phyloP scores from a whole-genome alignment of 2,888 invertebrate genomes.

The Eudasyphora cyanicolor region DNA sequence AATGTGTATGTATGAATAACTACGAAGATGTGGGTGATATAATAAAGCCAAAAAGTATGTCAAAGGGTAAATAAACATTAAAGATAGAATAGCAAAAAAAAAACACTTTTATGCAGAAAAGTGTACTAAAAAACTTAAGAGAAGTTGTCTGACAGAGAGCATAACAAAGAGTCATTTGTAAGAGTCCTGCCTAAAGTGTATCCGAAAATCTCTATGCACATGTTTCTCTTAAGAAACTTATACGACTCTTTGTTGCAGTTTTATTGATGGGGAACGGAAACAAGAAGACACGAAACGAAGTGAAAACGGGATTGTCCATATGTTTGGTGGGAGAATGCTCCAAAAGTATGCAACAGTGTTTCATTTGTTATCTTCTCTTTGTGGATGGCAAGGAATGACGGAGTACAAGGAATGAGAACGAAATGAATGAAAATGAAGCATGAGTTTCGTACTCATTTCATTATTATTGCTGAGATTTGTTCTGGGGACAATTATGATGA shows the following conservation, averaged over 20 bases:
- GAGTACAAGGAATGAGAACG: background rate
- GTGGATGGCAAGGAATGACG: too few relatives aligned
- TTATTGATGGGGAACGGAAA: too few relatives aligned
- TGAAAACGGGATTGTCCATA: too few relatives aligned
- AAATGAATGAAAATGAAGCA: background rate
- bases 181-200: background rate
- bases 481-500: slow-evolving; percentile 28
- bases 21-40: slow-evolving; percentile 32
- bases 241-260: too few relatives aligned
- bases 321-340: background rate
- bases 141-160: background rate
- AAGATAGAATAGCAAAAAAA: slow-evolving; percentile 3
- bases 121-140: background rate
- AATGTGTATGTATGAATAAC: background rate
- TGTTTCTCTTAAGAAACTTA: background rate
- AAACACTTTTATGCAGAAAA: too few relatives aligned
- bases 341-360: slow-evolving; percentile 1
- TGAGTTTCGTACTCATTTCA: too few relatives aligned
- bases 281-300: too few relatives aligned
- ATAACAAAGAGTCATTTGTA: background rate
- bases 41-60: slow-evolving; percentile 61
- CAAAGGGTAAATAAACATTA: slow-evolving; percentile 61
- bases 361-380: too few relatives aligned
- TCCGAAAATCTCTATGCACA: background rate
- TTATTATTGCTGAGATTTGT: background rate